Evolutionary conservation across 2,797 vertebrate genomes (phyloP).

Genomic region (Lutjanus argentimaculatus): DNA sequence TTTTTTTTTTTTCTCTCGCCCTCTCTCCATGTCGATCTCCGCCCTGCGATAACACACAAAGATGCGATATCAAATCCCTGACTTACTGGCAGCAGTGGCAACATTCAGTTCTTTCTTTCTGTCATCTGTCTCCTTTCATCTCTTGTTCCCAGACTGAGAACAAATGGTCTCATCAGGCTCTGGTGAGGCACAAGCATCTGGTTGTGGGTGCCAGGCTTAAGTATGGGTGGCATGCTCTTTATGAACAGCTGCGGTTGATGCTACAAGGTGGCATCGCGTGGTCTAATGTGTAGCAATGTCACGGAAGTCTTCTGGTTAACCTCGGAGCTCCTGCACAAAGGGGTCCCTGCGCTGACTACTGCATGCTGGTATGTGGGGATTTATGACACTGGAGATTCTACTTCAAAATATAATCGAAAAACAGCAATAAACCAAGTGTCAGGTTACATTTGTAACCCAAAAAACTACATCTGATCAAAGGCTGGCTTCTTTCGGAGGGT

Average conservation of each 20-base stretch:
- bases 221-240: slow-evolving; percentile 65
- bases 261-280: slow-evolving; percentile 61
- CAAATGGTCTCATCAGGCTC: slow-evolving; percentile 69
- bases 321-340: slow-evolving; percentile 51
- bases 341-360: slow-evolving; percentile 17
- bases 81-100: slow-evolving; percentile 61
- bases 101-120: slow-evolving; percentile 60
- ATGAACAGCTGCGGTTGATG: slow-evolving; percentile 52
- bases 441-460: background rate
- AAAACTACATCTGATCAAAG: background rate
- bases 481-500: background rate
- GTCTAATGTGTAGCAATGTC: slow-evolving; percentile 48
- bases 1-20: slow-evolving; percentile 5
- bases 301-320: slow-evolving; percentile 59
- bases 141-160: slow-evolving; percentile 60
- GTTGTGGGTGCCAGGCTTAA: slow-evolving; percentile 60
- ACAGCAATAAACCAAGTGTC: background rate
- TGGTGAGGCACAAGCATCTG: slow-evolving; percentile 42
- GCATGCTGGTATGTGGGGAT: slow-evolving; percentile 22
- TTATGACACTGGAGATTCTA: slow-evolving; percentile 3
- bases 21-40: slow-evolving; percentile 56
- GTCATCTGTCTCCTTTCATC: slow-evolving; percentile 56
- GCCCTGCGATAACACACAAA: slow-evolving; percentile 70
- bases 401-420: background rate
- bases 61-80: slow-evolving; percentile 74